Percentiles rank a stretch among this genome's conserved stretches.
These are phyloP conservation scores for Pteria penguin DNA, from an alignment of 2,888 invertebrate species.

Conservation along the genomic window DNA sequence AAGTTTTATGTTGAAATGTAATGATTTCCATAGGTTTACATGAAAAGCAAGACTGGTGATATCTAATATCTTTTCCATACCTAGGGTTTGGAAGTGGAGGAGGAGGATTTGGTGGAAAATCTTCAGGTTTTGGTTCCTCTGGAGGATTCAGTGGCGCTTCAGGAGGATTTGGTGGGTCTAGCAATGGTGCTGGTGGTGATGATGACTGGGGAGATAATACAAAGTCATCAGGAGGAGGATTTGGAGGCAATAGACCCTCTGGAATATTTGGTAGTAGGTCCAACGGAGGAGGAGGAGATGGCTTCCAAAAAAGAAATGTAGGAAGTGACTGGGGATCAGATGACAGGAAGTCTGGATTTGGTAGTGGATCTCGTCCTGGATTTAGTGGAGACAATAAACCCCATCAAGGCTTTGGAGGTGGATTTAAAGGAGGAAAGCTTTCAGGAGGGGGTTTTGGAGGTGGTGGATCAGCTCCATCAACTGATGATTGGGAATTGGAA, in stretches of 20 bases:
- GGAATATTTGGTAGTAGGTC: constrained; percentile 28
- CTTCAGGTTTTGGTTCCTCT: constrained; percentile 31
- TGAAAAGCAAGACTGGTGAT: too few relatives aligned
- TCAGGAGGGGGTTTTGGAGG: constrained; percentile 43
- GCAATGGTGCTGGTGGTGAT: constrained; percentile 20
- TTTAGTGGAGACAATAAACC: constrained; percentile 24
- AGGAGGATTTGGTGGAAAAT: constrained; percentile 42
- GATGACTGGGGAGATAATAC: constrained; percentile 48
- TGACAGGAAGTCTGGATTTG: constrained; percentile 31
- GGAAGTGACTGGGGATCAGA: neutral
- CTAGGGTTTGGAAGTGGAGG: constrained; percentile 29
- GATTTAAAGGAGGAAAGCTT: constrained; percentile 32
- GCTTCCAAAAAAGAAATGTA: neutral
- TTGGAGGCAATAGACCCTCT: constrained; percentile 18
- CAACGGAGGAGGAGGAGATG: constrained; percentile 21
- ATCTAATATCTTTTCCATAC: too few relatives aligned
- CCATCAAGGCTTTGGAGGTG: constrained; percentile 2
- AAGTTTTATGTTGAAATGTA: too few relatives aligned
- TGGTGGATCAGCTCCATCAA: constrained; percentile 13
- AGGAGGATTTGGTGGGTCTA: constrained; percentile 44
- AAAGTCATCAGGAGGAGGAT: constrained; percentile 2
- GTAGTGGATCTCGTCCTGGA: constrained; percentile 22
- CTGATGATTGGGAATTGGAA: constrained; percentile 34
- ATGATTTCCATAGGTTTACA: too few relatives aligned
- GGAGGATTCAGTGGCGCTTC: constrained; percentile 26